Percentiles rank a stretch among this genome's conserved stretches.
These are phyloP conservation scores for Epinephelus malabaricus DNA, from an alignment of 2,797 vertebrate genomes.

Conservation along the genomic window DNA sequence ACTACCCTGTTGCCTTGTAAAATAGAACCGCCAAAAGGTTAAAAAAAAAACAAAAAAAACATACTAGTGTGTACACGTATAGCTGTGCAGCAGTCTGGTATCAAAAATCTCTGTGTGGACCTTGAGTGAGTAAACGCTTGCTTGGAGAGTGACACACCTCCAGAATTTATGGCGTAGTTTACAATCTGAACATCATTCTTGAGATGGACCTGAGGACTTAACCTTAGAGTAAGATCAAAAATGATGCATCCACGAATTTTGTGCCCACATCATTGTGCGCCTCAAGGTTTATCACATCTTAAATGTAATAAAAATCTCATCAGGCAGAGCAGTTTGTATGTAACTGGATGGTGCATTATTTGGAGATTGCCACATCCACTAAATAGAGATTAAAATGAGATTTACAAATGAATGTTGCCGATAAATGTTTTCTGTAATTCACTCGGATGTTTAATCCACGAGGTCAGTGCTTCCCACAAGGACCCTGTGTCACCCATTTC, in stretches of 20 bases:
- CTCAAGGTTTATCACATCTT: slow-evolving; percentile 75
- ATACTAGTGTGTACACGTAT: slow-evolving; percentile 35
- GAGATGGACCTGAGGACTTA: slow-evolving; percentile 63
- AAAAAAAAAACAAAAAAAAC: slow-evolving; percentile 35
- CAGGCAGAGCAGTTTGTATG: slow-evolving; percentile 70
- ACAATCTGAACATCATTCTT: slow-evolving; percentile 64
- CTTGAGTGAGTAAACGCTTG: slow-evolving; percentile 73
- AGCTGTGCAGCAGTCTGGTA: slow-evolving; percentile 30
- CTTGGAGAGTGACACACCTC: slow-evolving; percentile 36
- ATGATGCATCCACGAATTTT: slow-evolving; percentile 69
- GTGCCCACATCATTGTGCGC: slow-evolving; percentile 42
- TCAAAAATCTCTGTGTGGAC: slow-evolving; percentile 50
- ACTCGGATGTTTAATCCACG: slow-evolving; percentile 69
- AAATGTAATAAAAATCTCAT: slow-evolving; percentile 60
- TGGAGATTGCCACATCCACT: slow-evolving; percentile 73
- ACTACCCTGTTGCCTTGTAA: slow-evolving; percentile 81
- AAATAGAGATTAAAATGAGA: slow-evolving; percentile 76
- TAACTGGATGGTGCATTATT: slow-evolving; percentile 64
- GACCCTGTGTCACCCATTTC: slow-evolving; percentile 31
- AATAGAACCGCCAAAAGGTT: slow-evolving; percentile 63
- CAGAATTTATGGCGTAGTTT: slow-evolving; percentile 64
- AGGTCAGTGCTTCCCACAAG: slow-evolving; percentile 51
- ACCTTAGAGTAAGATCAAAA: slow-evolving; percentile 72
- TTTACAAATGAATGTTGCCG: slow-evolving; percentile 71
- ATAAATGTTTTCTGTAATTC: slow-evolving; percentile 74